A percentile compares a stretch with the other conserved stretches of the same genome.
phyloP scores from a whole-genome alignment of 2,888 invertebrate genomes.

The Allacma fusca region DNA sequence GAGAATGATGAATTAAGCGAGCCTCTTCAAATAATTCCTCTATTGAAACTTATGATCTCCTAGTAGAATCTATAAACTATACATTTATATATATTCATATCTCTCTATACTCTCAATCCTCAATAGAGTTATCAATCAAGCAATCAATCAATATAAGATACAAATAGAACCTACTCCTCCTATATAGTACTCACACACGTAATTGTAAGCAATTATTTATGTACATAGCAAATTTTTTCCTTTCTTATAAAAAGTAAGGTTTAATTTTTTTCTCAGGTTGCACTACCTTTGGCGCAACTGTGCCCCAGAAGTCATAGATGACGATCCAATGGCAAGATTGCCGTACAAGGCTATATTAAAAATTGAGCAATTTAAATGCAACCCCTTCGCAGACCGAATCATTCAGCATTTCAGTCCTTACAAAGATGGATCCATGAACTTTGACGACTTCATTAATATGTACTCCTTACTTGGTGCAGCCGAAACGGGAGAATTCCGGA shows the following conservation, averaged over 20 bases:
- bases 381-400: constrained; percentile 23
- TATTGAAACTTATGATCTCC: too few species aligned
- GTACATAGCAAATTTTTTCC: too few species aligned
- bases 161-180: too few species aligned
- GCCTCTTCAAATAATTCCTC: too few species aligned
- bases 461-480: constrained; percentile 22
- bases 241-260: background rate
- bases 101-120: too few species aligned
- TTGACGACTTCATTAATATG: constrained; percentile 35
- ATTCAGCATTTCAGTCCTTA: constrained; percentile 33
- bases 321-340: constrained; percentile 18
- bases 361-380: constrained; percentile 13
- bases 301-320: constrained; percentile 22
- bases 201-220: too few species aligned
- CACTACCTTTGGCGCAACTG: constrained; percentile 19
- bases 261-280: background rate
- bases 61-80: too few species aligned
- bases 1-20: too few species aligned
- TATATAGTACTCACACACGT: too few species aligned
- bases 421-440: constrained; percentile 31
- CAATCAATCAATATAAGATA: too few species aligned
- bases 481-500: background rate
- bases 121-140: too few species aligned
- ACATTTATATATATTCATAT: too few species aligned
- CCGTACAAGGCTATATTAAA: constrained; percentile 17